A percentile compares a stretch with the other conserved stretches of the same genome.
Evolutionary conservation across 2,888 invertebrate genomes (phyloP).

Genomic region (Eremobia ochroleuca): DNA sequence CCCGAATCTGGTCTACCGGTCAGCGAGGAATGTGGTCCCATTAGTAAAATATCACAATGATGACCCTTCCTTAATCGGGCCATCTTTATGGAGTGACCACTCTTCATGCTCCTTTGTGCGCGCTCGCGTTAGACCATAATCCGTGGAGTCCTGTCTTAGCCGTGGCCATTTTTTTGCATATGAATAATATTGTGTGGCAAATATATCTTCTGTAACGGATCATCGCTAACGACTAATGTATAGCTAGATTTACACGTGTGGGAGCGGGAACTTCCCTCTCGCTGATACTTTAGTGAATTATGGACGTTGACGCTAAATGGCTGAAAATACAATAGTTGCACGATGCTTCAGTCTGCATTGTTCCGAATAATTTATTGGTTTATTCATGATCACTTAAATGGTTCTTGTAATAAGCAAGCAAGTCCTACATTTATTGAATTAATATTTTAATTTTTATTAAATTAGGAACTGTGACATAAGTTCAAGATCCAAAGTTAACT

Average conservation of each 20-base stretch:
- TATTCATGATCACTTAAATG: slow-evolving; percentile 3
- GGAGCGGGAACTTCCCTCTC: slow-evolving; percentile 50
- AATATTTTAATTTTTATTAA: not conserved
- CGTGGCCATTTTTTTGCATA: slow-evolving; percentile 82
- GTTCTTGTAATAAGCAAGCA: not conserved
- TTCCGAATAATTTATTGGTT: slow-evolving; percentile 28
- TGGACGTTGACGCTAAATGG: slow-evolving; percentile 1
- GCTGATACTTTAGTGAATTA: slow-evolving; percentile 38
- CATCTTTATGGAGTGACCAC: slow-evolving; percentile 89
- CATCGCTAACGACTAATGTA: slow-evolving; percentile 32
- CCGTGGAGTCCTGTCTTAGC: slow-evolving; percentile 80
- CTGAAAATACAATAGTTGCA: slow-evolving; percentile 23
- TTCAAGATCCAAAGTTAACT: not conserved
- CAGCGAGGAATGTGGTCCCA: slow-evolving; percentile 88
- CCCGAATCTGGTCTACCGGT: slow-evolving; percentile 86
- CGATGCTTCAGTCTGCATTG: slow-evolving; percentile 22
- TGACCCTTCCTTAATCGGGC: slow-evolving; percentile 84
- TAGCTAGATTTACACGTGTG: slow-evolving; percentile 51
- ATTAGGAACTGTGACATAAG: not conserved
- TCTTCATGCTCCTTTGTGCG: slow-evolving; percentile 82
- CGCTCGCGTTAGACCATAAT: slow-evolving; percentile 89
- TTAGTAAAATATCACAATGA: slow-evolving; percentile 88
- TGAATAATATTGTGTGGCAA: slow-evolving; percentile 79
- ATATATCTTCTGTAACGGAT: slow-evolving; percentile 67
- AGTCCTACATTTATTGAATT: not conserved